Conservation (phyloP, 2,113 vertebrate species). For the Spea multiplicata region DNA sequence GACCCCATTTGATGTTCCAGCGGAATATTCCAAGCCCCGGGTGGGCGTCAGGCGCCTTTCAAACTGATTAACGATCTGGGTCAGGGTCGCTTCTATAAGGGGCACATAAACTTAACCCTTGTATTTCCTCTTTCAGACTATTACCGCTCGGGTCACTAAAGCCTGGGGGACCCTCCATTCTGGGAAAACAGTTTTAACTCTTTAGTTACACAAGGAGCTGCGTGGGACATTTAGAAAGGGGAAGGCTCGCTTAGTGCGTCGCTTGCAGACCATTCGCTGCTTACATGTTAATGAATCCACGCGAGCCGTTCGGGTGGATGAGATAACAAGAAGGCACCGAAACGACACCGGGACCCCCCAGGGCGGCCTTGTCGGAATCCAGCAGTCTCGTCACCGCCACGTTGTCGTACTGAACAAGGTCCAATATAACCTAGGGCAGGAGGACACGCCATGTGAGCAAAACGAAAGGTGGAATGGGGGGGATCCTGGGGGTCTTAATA, state of each 20-base stretch:
- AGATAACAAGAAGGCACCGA: constrained; percentile 78
- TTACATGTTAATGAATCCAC: constrained; percentile 73
- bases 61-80: neutral
- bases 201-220: too few species aligned
- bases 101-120: too few species aligned
- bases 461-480: neutral
- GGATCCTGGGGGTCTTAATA: neutral
- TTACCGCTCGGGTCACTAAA: too few species aligned
- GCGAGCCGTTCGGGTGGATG: constrained; percentile 80
- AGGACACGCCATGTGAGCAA: neutral
- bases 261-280: constrained; percentile 48
- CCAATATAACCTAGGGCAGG: constrained; percentile 79
- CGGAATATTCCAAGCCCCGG: too few species aligned
- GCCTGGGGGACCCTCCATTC: too few species aligned
- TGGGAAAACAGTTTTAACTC: neutral
- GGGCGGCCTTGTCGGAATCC: constrained; percentile 67
- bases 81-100: too few species aligned
- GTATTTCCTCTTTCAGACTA: too few species aligned
- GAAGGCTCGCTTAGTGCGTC: neutral
- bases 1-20: too few species aligned
- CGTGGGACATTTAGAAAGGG: neutral
- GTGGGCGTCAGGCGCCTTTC: neutral
- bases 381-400: constrained; percentile 72
- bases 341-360: constrained; percentile 71
- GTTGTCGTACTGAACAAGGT: constrained; percentile 80